Conservation (phyloP, 2,888 invertebrate species). For the Andrena dorsata region DNA sequence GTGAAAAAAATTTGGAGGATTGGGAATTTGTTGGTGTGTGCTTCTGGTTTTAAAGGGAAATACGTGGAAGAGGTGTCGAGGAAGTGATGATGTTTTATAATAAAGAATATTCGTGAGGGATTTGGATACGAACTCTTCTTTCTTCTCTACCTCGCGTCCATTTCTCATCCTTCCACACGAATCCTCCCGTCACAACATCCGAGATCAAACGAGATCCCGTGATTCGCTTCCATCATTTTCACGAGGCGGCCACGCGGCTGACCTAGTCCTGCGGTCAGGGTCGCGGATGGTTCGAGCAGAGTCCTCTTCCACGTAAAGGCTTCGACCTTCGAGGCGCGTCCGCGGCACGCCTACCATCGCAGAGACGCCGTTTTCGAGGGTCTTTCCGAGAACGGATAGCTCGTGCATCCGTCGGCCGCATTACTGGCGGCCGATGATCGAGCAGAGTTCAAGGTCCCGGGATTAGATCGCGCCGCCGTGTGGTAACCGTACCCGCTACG, state of each 20-base stretch:
- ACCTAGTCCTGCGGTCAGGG: slow-evolving; percentile 58
- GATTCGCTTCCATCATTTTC: slow-evolving; percentile 34
- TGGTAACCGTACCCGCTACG: slow-evolving; percentile 13
- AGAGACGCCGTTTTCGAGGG: slow-evolving; percentile 68
- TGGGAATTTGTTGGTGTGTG: too few species aligned
- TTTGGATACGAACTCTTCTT: too few species aligned
- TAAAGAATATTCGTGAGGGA: too few species aligned
- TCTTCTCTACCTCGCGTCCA: too few species aligned
- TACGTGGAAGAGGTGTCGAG: too few species aligned
- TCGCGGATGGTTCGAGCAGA: slow-evolving; percentile 45
- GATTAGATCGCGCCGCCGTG: slow-evolving; percentile 24
- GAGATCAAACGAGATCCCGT: slow-evolving; percentile 2
- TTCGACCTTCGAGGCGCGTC: slow-evolving; percentile 61
- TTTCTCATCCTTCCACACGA: too few species aligned
- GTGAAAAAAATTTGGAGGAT: too few species aligned
- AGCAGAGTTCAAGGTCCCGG: slow-evolving; percentile 61
- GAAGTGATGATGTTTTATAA: too few species aligned
- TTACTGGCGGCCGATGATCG: slow-evolving; percentile 45
- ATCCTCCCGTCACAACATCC: too few species aligned
- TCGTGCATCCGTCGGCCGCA: slow-evolving; percentile 52
- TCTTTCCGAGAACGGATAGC: slow-evolving; percentile 70
- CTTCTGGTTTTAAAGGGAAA: too few species aligned
- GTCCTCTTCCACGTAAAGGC: slow-evolving; percentile 62
- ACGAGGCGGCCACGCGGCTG: slow-evolving; percentile 49
- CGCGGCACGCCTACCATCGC: slow-evolving; percentile 65